phyloP scores from a whole-genome alignment of 1,140 invertebrate species.

The Aphaenogaster ashmeadi region DNA sequence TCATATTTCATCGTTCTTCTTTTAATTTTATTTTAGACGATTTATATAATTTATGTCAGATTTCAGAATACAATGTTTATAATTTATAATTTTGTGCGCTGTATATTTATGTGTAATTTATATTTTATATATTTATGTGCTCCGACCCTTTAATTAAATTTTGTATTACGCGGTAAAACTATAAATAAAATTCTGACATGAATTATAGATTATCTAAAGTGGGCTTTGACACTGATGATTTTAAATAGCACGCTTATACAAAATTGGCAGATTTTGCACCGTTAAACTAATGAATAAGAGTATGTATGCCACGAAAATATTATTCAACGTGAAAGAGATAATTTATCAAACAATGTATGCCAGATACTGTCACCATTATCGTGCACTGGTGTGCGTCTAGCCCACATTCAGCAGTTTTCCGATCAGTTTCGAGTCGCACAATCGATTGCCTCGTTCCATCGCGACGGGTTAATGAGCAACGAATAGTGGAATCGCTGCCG shows the following conservation, averaged over 20 bases:
- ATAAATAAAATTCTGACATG: not conserved
- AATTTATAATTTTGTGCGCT: too few relatives aligned
- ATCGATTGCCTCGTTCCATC: conserved; percentile 49
- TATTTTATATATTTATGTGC: not conserved
- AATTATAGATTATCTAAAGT: not conserved
- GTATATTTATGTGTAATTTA: too few relatives aligned
- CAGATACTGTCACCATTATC: conserved; percentile 35
- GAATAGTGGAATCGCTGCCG: conserved; percentile 17
- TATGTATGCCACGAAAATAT: conserved; percentile 7
- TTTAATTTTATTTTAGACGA: not conserved
- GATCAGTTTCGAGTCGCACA: not conserved
- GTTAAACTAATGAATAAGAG: not conserved
- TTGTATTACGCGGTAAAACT: not conserved
- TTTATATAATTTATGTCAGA: too few relatives aligned
- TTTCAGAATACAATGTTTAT: too few relatives aligned
- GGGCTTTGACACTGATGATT: not conserved
- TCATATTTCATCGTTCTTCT: not conserved
- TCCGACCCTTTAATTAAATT: not conserved
- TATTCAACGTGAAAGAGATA: not conserved
- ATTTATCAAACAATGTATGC: conserved; percentile 33
- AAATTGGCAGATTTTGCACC: not conserved
- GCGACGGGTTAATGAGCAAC: conserved; percentile 52
- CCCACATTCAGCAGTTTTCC: conserved; percentile 34
- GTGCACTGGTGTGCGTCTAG: not conserved
- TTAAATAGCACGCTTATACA: not conserved